Evolutionary conservation across 2,113 vertebrate species (phyloP).

Genomic region (Scophthalmus maximus): DNA sequence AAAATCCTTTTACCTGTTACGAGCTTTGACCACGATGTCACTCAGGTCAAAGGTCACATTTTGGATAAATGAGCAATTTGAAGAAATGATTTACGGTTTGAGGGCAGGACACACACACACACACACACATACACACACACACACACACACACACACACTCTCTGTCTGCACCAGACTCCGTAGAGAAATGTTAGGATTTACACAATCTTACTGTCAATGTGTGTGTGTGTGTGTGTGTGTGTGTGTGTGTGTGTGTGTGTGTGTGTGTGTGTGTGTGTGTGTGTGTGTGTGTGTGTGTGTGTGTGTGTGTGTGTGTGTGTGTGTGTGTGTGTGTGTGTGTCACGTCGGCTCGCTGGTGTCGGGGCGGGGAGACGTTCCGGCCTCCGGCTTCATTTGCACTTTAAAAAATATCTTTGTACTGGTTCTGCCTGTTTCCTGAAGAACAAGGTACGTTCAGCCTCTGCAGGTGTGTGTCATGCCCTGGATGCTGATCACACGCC

Average conservation of each 20-base stretch:
- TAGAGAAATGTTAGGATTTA: no score
- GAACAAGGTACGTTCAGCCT: neutral
- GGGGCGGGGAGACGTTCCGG: neutral
- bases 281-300: slow-evolving; percentile 5
- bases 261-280: slow-evolving; percentile 18
- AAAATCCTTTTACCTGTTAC: no score
- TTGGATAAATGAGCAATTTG: neutral
- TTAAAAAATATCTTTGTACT: neutral
- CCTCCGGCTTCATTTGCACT: neutral
- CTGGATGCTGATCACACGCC: no score
- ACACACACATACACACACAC: no score
- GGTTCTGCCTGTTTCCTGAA: slow-evolving; percentile 19
- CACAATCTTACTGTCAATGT: no score
- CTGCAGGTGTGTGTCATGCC: slow-evolving; percentile 3
- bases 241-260: slow-evolving; percentile 7
- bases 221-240: slow-evolving; percentile 7
- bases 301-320: slow-evolving; percentile 10
- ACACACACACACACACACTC: no score
- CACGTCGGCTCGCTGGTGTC: neutral
- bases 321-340: slow-evolving; percentile 17
- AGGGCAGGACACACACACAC: no score
- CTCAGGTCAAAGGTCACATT: neutral
- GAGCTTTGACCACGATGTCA: no score
- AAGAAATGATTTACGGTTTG: no score
- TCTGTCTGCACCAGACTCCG: no score